Percentiles rank a stretch among this genome's conserved stretches.
Evolutionary conservation across 2,113 vertebrate species (phyloP).

Genomic region (Strix uralensis): DNA sequence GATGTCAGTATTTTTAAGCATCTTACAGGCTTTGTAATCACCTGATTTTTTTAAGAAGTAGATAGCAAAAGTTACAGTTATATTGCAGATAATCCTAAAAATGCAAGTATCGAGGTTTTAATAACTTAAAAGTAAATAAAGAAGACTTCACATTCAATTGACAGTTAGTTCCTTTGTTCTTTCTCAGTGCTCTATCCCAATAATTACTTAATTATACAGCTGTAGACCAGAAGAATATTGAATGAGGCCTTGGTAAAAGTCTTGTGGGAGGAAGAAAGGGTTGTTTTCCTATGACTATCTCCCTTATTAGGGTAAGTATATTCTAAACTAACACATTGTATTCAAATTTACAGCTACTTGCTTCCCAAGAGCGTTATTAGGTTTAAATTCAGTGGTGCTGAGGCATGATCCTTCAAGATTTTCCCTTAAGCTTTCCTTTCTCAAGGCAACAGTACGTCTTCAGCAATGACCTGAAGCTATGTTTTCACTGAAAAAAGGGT

Average conservation of each 20-base stretch:
- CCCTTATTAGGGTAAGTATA: background rate
- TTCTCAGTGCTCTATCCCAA: background rate
- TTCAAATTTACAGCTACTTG: background rate
- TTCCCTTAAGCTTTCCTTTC: background rate
- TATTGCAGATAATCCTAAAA: background rate
- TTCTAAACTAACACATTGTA: background rate
- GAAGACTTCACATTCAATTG: background rate
- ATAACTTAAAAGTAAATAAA: background rate
- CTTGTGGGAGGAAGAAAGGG: background rate
- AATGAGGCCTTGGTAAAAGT: background rate
- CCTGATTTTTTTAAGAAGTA: background rate
- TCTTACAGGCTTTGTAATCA: background rate
- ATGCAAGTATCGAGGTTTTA: background rate
- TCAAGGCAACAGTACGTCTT: background rate
- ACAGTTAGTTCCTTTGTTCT: background rate
- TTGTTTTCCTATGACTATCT: background rate
- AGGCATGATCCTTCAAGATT: background rate
- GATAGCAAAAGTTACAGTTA: background rate
- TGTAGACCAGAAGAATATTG: background rate
- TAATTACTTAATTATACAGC: background rate
- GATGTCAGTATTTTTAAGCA: background rate
- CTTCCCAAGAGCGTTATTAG: background rate
- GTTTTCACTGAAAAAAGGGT: background rate
- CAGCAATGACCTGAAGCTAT: background rate
- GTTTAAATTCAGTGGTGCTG: background rate